Evolutionary conservation across 2,797 vertebrate species (phyloP).

Genomic region (Limosa lapponica): DNA sequence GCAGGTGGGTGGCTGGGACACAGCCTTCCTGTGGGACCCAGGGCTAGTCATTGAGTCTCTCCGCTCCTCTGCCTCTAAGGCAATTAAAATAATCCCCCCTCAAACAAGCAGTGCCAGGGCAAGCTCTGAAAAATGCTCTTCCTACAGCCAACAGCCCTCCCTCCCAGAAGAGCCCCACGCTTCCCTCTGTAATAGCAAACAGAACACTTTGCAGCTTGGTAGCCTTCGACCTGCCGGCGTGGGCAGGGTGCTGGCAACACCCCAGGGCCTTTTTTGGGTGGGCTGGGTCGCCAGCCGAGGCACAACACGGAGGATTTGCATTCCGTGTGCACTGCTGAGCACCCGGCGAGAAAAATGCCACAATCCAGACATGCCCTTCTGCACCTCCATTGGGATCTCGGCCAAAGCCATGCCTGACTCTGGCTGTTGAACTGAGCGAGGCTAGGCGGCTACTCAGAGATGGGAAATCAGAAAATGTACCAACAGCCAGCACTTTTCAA

Average conservation of each 20-base stretch:
- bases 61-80: neutral
- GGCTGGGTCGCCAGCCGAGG: neutral
- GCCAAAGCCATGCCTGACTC: neutral
- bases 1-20: neutral
- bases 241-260: neutral
- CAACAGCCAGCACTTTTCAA: neutral
- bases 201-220: neutral
- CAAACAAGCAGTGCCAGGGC: neutral
- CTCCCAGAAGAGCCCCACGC: neutral
- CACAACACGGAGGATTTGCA: accelerated
- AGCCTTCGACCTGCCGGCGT: accelerated
- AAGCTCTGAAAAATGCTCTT: neutral
- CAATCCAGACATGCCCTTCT: neutral
- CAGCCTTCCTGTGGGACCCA: neutral
- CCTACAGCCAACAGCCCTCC: neutral
- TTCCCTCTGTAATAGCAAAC: neutral
- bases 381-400: neutral
- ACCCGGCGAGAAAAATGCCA: accelerated
- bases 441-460: neutral
- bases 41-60: neutral
- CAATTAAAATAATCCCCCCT: neutral
- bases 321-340: neutral
- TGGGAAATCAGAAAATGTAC: neutral
- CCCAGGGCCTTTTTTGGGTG: accelerated
- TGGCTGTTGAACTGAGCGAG: neutral